phyloP scores from a whole-genome alignment of 2,797 vertebrate species.

The Atherinosoma microstoma region DNA sequence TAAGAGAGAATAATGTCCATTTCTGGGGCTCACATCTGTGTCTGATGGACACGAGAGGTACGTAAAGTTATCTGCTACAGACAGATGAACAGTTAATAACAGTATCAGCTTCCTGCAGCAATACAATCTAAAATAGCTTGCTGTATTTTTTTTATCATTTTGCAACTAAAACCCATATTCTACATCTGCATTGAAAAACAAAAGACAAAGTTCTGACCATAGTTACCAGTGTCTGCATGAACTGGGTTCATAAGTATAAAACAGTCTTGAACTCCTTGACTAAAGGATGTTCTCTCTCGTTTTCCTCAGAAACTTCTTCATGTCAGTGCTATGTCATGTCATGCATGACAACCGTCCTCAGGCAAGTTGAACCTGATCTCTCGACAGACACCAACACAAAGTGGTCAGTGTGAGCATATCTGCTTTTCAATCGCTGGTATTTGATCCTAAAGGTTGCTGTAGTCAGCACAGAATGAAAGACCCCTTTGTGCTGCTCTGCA shows the following conservation, averaged over 20 bases:
- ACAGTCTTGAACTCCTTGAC: conserved; percentile 13
- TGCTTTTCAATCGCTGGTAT: conserved; percentile 38
- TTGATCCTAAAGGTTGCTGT: conserved; percentile 42
- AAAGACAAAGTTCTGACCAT: neutral
- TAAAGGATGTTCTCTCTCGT: conserved; percentile 19
- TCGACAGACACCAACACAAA: conserved; percentile 48
- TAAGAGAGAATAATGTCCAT: neutral
- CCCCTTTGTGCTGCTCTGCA: conserved; percentile 8
- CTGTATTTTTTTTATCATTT: neutral
- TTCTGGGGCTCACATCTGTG: neutral
- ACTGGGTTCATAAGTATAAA: neutral
- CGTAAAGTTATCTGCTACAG: neutral
- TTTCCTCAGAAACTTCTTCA: conserved; percentile 28
- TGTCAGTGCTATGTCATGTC: conserved; percentile 25
- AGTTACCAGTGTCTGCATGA: neutral
- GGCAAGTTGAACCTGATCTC: conserved; percentile 39
- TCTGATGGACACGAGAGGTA: neutral
- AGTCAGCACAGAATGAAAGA: conserved; percentile 36
- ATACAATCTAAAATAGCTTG: neutral
- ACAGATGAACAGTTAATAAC: neutral
- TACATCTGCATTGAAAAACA: neutral
- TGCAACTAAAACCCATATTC: neutral
- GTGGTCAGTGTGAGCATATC: conserved; percentile 55
- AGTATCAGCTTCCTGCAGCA: neutral
- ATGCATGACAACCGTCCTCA: conserved; percentile 38